Base-by-base conservation (phyloP, 2,797 vertebrate species). In the Buphagus erythrorhynchus region DNA sequence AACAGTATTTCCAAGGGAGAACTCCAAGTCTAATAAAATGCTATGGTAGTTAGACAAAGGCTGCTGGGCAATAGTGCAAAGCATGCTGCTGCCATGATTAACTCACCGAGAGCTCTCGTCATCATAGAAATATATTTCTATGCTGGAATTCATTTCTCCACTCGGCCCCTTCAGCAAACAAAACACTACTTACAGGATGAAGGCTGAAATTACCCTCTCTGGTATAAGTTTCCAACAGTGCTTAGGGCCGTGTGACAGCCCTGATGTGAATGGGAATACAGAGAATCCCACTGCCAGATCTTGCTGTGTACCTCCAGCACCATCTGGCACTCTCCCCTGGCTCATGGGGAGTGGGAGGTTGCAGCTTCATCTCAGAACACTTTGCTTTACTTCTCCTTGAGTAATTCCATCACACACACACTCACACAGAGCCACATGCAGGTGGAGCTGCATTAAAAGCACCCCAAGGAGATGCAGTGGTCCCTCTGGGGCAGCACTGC, bases 401-500 rank as follows among this genome's bases (percentile, higher is more conserved):
- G 15, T 57, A 36, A 38, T 35, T 29, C 31, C 25, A 15, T 16
- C 31, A 3, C 11, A 13, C 12, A 7, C 16, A 9, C 11, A 5
- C 14, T 5, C n/a, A 9, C 16, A 16, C 5, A 38, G 21, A 48
- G 38, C 40, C 36, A 18, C 20, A 6, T 2, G 5, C 38, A 19
- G 35, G 11, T 0, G 0, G 21, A 43, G 10, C 28, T 55, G 40
- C 17, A 2, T 5, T 52, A 14, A 52, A 76, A 62, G 11, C 38
- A 4, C 58, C 8, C 35, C 10, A 3, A 61, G 42, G 42, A 52
- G 51, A 11, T 8, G 33, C 1, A 1, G 29, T 16, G 33, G 5
- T 8, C 16, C 8, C 1, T 1, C 33, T 19, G 19, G 29, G 29
- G 7, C 8, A 8, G 10, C 0, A 1, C 55, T 61, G 45, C 25